phyloP scores from a whole-genome alignment of 2,888 invertebrate species.

The Gerris lacustris region DNA sequence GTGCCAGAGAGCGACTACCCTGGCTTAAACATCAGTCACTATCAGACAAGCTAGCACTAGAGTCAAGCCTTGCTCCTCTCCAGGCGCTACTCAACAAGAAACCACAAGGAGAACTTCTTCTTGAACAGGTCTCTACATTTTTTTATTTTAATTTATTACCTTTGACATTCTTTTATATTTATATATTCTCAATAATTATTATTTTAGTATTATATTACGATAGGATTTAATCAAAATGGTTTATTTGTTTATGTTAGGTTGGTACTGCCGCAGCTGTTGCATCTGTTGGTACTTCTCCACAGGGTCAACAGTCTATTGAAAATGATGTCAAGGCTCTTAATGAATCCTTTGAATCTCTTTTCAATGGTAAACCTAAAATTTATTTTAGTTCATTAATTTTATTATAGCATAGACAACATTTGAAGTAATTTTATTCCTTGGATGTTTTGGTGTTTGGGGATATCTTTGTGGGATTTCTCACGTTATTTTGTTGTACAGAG shows the following conservation, averaged over 20 bases:
- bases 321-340: constrained; percentile 75
- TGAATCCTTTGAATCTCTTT: constrained; percentile 71
- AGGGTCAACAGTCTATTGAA: constrained; percentile 65
- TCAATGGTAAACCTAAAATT: constrained; percentile 43
- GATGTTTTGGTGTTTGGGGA: no score
- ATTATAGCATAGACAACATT: no score
- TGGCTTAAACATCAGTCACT: constrained; percentile 70
- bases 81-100: constrained; percentile 76
- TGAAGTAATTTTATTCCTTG: no score
- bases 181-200: no score
- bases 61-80: constrained; percentile 75
- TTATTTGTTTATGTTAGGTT: background rate
- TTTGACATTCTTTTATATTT: no score
- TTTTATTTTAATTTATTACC: no score
- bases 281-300: constrained; percentile 64
- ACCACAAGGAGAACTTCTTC: constrained; percentile 64
- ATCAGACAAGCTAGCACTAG: constrained; percentile 76
- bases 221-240: no score
- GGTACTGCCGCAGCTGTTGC: constrained; percentile 73
- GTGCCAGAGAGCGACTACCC: constrained; percentile 80
- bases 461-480: background rate
- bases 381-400: no score
- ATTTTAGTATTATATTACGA: no score
- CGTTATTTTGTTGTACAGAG: constrained; percentile 39
- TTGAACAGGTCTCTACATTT: constrained; percentile 59